These are phyloP conservation scores for Dyspetes luteomarginatus DNA, from an alignment of 2,888 invertebrate species.

Conservation along the genomic window DNA sequence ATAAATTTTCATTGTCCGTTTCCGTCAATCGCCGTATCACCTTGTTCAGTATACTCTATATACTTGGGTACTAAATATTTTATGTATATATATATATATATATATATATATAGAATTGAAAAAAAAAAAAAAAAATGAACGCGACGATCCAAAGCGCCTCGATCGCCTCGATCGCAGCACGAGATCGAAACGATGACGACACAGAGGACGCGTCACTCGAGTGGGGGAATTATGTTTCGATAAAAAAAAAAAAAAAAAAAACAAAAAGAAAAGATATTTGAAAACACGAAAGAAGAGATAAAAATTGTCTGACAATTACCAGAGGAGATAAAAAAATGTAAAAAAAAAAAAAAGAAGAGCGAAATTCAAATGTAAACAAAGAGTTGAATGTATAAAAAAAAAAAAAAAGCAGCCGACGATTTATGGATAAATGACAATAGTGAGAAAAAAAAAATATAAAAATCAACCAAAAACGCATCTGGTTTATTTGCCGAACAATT, in stretches of 20 bases:
- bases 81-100: background rate
- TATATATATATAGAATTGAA: background rate
- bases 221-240: background rate
- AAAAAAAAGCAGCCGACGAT: background rate
- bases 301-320: too few relatives aligned
- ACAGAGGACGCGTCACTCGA: background rate
- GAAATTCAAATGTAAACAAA: too few relatives aligned
- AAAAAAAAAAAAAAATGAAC: background rate
- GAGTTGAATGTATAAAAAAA: too few relatives aligned
- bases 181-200: constrained; percentile 7
- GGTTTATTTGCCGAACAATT: background rate
- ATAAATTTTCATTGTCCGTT: constrained; percentile 55
- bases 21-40: constrained; percentile 28
- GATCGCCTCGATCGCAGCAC: background rate
- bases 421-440: background rate
- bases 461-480: background rate
- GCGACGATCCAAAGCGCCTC: constrained; percentile 27
- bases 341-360: too few relatives aligned
- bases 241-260: background rate
- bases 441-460: background rate
- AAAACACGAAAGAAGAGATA: too few relatives aligned
- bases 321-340: too few relatives aligned
- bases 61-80: too few relatives aligned
- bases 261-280: too few relatives aligned
- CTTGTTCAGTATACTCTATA: too few relatives aligned